These are phyloP conservation scores for Agapostemon virescens DNA, from an alignment of 2,888 invertebrate species.

Conservation along the genomic window DNA sequence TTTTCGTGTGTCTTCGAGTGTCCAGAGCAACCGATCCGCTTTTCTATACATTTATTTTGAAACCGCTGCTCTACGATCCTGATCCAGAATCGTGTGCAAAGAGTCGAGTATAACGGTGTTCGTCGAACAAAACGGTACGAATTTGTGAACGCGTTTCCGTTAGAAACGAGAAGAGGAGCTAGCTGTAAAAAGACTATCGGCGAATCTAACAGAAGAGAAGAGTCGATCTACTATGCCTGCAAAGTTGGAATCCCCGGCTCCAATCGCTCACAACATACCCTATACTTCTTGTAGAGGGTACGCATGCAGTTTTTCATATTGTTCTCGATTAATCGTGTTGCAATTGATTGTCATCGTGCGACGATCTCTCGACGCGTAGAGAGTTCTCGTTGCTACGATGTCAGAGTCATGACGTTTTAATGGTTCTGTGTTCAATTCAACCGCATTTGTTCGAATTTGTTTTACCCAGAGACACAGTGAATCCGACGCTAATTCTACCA, in stretches of 20 bases:
- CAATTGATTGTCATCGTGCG: not conserved
- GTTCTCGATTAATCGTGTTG: not conserved
- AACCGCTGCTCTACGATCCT: too few relatives aligned
- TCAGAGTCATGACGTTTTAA: not conserved
- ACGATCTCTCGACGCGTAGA: too few relatives aligned
- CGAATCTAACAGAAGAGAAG: not conserved
- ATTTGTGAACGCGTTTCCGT: not conserved
- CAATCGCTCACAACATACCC: constrained; percentile 61
- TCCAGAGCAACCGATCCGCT: not conserved
- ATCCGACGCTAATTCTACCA: too few relatives aligned
- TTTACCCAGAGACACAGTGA: too few relatives aligned
- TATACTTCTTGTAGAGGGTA: constrained; percentile 67
- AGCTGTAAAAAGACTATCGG: not conserved
- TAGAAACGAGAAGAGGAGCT: not conserved
- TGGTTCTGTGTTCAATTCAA: not conserved
- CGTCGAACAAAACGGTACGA: not conserved
- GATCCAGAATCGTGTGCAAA: constrained; percentile 13
- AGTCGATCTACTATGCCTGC: constrained; percentile 70
- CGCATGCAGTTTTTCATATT: constrained; percentile 24
- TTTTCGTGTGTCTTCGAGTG: not conserved
- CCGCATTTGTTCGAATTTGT: too few relatives aligned
- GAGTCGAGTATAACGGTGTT: constrained; percentile 4
- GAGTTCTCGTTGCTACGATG: too few relatives aligned
- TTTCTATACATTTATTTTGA: too few relatives aligned
- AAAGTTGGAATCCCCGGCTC: constrained; percentile 70